Percentiles rank a stretch among this genome's conserved stretches.
Conservation (phyloP, 2,888 invertebrate genomes). For the Mesorhabditis spiculigera region DNA sequence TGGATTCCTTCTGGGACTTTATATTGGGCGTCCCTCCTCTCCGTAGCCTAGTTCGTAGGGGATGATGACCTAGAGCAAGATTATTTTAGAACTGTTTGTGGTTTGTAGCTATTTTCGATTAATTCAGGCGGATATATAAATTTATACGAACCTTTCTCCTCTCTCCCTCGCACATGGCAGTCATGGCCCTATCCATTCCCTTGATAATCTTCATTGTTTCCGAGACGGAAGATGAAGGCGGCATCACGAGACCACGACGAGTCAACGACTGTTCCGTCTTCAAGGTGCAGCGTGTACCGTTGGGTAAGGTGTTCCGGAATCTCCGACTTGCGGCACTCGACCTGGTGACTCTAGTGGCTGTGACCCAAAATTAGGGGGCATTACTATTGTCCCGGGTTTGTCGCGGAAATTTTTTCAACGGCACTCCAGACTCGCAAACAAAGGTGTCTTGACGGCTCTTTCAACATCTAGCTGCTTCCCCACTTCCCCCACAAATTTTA, state of each 20-base stretch:
- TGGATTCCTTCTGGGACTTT: too few relatives aligned
- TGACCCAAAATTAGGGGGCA: constrained; percentile 4
- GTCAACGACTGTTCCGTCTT: constrained; percentile 57
- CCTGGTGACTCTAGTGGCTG: constrained; percentile 37
- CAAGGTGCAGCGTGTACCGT: constrained; percentile 52
- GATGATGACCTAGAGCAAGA: constrained; percentile 11
- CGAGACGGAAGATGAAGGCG: constrained; percentile 53
- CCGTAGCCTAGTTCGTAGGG: constrained; percentile 43
- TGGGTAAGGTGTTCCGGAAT: constrained; percentile 50
- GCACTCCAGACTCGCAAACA: not conserved
- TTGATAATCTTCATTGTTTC: constrained; percentile 50
- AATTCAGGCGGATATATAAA: not conserved
- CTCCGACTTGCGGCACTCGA: constrained; percentile 39
- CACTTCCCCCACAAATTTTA: not conserved
- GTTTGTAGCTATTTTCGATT: not conserved
- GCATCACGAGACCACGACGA: constrained; percentile 53
- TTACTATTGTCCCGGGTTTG: not conserved
- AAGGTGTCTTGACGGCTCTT: not conserved
- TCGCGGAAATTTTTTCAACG: not conserved
- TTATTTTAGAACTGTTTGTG: constrained; percentile 1
- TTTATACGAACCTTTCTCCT: constrained; percentile 40
- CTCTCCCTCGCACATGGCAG: constrained; percentile 57
- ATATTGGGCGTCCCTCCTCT: constrained; percentile 51
- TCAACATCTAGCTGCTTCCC: not conserved
- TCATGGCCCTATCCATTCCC: constrained; percentile 56